phyloP scores from a whole-genome alignment of 2,797 vertebrate genomes.

The Pseudocheirus occidentalis region DNA sequence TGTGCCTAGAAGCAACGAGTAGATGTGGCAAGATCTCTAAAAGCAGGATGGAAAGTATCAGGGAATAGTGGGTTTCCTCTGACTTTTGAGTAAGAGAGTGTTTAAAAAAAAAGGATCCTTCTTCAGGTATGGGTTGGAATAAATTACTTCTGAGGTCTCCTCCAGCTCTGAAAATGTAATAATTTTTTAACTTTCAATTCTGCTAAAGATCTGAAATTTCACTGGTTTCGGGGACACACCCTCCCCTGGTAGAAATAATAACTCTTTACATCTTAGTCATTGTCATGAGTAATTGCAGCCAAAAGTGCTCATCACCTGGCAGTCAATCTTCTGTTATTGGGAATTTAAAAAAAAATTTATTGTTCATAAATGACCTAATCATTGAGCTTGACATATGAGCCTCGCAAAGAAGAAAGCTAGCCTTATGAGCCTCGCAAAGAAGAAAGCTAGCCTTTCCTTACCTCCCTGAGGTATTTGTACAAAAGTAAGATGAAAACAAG shows the following conservation, averaged over 20 bases:
- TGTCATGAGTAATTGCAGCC: not conserved
- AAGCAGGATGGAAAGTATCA: not conserved
- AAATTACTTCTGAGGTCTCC: not conserved
- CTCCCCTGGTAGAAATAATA: not conserved
- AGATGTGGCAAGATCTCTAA: not conserved
- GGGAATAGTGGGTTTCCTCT: not conserved
- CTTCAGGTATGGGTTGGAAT: not conserved
- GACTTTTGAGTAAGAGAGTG: not conserved
- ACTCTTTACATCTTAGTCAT: not conserved
- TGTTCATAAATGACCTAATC: constrained; percentile 23
- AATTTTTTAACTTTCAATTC: not conserved
- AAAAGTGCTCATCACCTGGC: not conserved
- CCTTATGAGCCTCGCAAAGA: not conserved
- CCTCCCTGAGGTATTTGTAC: constrained; percentile 45
- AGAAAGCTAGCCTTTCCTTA: constrained; percentile 39
- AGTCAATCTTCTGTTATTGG: not conserved
- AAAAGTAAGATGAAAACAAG: constrained; percentile 44
- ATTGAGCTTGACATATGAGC: not conserved
- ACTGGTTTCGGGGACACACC: not conserved
- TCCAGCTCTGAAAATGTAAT: not conserved
- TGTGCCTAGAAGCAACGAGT: not conserved
- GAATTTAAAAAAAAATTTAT: not conserved
- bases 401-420: constrained; percentile 26
- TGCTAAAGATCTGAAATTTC: not conserved
- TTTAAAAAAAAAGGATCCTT: not conserved